Evolutionary conservation across 2,113 vertebrate genomes (phyloP).

Genomic region (Corynorhinus townsendii): DNA sequence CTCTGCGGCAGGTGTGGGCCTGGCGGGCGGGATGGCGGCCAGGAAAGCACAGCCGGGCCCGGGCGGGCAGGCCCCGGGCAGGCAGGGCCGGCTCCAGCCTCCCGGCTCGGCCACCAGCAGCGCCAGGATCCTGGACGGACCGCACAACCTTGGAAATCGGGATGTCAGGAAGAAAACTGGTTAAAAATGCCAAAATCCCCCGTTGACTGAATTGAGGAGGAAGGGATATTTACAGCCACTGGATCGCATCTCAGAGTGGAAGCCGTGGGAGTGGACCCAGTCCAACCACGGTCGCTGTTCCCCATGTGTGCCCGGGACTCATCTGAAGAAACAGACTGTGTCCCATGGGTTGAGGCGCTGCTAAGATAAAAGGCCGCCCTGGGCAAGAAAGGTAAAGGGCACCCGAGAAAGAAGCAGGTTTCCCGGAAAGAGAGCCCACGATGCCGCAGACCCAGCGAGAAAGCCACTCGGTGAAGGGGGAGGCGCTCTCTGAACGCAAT

Average conservation of each 20-base stretch:
- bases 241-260: not conserved
- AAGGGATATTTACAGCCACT: not conserved
- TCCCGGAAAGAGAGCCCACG: not conserved
- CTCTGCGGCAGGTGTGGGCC: conserved; percentile 21
- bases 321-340: not conserved
- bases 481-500: not conserved
- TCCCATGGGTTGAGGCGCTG: not conserved
- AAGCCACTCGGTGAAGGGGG: conserved; percentile 3
- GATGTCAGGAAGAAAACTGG: not conserved
- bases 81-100: not conserved
- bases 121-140: not conserved
- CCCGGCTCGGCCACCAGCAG: not conserved
- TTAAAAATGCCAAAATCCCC: conserved; percentile 1
- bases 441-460: conserved; percentile 21
- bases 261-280: not conserved
- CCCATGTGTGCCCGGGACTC: not conserved
- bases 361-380: not conserved
- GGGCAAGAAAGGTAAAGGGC: not conserved
- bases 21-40: not conserved
- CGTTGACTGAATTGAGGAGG: not conserved
- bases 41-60: conserved; percentile 8
- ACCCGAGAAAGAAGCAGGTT: not conserved
- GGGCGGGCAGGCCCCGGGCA: not conserved
- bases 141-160: not conserved
- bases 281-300: not conserved